Base-by-base conservation (phyloP, 1,140 invertebrate species). In the Zaprionus ornatus region DNA sequence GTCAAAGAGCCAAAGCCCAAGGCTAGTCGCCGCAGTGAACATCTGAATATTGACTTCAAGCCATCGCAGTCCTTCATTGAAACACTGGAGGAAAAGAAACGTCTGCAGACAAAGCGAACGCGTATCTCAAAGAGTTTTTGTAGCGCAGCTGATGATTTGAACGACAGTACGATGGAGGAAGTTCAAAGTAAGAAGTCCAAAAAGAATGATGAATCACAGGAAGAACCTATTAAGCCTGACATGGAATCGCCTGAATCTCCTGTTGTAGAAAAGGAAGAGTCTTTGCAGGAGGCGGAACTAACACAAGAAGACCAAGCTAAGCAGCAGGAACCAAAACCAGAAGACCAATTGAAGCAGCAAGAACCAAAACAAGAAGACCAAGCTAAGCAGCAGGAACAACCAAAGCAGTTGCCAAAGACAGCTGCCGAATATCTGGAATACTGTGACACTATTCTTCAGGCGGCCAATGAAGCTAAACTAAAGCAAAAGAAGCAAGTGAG, bases 61-160 rank as follows among this genome's bases (percentile, higher is more conserved):
- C 90, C 91, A 10, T 91, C 90, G 13, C 84, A 91, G 48, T 92
- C 91, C 0, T 86, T 92, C 45, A 80, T 91, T 15, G 84, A 92
- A 60, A 81, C 75, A 25, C 12, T 91, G 5, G 76, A 42, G 48
- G 79, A 90, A 10, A 64, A 62, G 0, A 69, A 82, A 6, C 29
- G 40, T 0, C 40, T 64, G 15, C 68, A 17, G 6, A 40, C 57
- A 4, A 82, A 88, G 68, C 76, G 90, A 4, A 77, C 80, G 10
- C 83, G 79, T 21, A 19, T 91, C 4, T 91, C 90, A 0, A 91
- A 91, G 29, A 91, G 90, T 37, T 91, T 91, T 6, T 81, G 90
- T 40, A 77, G 65, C 10, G 48, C 78, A 2, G 21, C 74, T 13
- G 77, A 91, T 0, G 64, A 68, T 15, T 45, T 80, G 17, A 62